Conservation (phyloP, 2,113 vertebrate genomes). For the Camelus bactrianus region DNA sequence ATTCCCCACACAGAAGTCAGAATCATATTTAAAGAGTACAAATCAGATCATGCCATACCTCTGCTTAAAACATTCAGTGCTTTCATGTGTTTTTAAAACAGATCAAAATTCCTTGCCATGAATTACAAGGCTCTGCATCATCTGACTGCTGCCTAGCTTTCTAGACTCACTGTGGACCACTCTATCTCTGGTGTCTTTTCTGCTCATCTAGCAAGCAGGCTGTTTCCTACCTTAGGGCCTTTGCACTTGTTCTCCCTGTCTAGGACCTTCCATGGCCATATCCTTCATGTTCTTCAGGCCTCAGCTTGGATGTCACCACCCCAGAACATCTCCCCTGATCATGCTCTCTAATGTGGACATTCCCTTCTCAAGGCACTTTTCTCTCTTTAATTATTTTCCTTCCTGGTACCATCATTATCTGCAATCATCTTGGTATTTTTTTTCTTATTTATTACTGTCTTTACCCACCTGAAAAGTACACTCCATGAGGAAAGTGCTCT, state of each 20-base stretch:
- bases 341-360: not conserved
- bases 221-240: not conserved
- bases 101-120: not conserved
- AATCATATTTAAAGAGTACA: slow-evolving; percentile 34
- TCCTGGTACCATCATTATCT: not conserved
- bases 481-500: not conserved
- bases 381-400: not conserved
- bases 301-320: not conserved
- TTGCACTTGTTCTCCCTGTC: not conserved
- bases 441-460: not conserved
- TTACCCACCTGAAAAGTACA: not conserved
- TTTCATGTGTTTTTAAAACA: not conserved
- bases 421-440: not conserved
- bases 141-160: not conserved
- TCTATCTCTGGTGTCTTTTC: not conserved
- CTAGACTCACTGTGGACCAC: not conserved
- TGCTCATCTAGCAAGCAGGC: not conserved
- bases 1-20: not conserved
- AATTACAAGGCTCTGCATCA: not conserved
- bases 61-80: not conserved
- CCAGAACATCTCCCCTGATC: not conserved
- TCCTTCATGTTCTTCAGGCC: not conserved
- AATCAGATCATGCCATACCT: not conserved
- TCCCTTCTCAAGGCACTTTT: not conserved
- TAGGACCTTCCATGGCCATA: rapidly evolving